A percentile compares a stretch with the other conserved stretches of the same genome.
Evolutionary conservation across 2,797 vertebrate species (phyloP).

Genomic region (Enteromius viviparus): DNA sequence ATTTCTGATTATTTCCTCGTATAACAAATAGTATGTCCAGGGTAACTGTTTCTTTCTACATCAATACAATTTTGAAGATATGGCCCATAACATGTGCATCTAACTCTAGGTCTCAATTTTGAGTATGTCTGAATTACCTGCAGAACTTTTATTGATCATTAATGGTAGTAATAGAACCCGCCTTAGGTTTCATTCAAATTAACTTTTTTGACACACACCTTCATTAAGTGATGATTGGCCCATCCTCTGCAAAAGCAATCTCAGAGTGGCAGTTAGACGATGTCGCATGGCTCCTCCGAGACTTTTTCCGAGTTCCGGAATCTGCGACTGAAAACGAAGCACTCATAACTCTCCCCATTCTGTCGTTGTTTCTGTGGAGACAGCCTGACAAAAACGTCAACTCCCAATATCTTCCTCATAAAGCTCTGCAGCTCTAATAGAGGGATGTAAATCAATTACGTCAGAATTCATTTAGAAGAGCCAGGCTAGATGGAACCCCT

Average conservation of each 20-base stretch:
- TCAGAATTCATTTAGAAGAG: slow-evolving; percentile 57
- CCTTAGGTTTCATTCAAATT: neutral
- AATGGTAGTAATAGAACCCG: neutral
- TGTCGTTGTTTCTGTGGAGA: slow-evolving; percentile 47
- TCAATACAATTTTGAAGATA: neutral
- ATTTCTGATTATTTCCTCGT: neutral
- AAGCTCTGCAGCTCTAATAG: slow-evolving; percentile 62
- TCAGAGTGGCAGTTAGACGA: slow-evolving; percentile 7
- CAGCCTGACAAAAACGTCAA: slow-evolving; percentile 57
- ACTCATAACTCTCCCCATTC: slow-evolving; percentile 29
- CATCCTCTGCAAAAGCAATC: neutral
- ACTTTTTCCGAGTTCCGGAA: slow-evolving; percentile 32
- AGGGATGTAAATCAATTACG: slow-evolving; percentile 61
- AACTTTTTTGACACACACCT: slow-evolving; percentile 13
- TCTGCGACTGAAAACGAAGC: slow-evolving; percentile 24
- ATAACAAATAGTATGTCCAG: neutral
- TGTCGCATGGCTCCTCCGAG: slow-evolving; percentile 5
- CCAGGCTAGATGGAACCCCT: slow-evolving; percentile 48
- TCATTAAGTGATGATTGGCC: neutral
- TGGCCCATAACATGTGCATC: neutral
- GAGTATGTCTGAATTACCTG: neutral
- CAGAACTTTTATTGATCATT: neutral
- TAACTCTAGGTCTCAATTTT: neutral
- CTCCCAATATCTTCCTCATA: slow-evolving; percentile 56
- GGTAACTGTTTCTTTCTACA: neutral